These are phyloP conservation scores for Tachycineta bicolor DNA, from an alignment of 2,113 vertebrate species.

Conservation along the genomic window DNA sequence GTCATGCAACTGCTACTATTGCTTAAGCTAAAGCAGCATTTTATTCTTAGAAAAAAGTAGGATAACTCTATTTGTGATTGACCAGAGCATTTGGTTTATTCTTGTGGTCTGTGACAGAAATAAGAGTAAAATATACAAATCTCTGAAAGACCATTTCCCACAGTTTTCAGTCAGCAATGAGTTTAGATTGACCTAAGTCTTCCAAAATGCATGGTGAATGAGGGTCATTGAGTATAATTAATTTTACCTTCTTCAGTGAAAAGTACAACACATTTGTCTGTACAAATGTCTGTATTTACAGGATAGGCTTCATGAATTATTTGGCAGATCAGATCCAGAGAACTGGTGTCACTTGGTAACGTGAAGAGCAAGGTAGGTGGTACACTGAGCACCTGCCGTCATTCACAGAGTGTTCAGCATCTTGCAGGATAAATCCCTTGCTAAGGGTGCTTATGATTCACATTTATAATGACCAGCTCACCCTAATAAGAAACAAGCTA, in stretches of 20 bases:
- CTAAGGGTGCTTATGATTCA: neutral
- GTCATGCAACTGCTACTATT: slow-evolving; percentile 18
- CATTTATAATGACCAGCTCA: neutral
- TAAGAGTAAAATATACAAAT: neutral
- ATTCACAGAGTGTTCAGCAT: neutral
- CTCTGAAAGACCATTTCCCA: neutral
- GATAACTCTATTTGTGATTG: neutral
- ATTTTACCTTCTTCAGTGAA: neutral
- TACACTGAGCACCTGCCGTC: neutral
- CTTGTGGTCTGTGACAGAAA: neutral
- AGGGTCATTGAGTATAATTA: neutral
- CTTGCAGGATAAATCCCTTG: neutral
- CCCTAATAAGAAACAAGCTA: neutral
- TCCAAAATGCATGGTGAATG: neutral
- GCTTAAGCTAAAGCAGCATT: slow-evolving; percentile 23
- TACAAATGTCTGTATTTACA: neutral
- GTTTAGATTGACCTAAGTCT: neutral
- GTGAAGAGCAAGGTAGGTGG: neutral
- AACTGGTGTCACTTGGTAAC: neutral
- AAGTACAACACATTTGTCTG: neutral
- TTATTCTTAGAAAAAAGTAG: slow-evolving; percentile 17
- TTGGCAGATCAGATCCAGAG: neutral
- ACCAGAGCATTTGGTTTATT: neutral
- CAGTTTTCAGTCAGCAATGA: neutral
- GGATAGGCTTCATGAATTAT: neutral